Percentiles rank a stretch among this genome's conserved stretches.
These are phyloP conservation scores for Puma concolor DNA, from an alignment of 2,113 vertebrate genomes.

Conservation along the genomic window DNA sequence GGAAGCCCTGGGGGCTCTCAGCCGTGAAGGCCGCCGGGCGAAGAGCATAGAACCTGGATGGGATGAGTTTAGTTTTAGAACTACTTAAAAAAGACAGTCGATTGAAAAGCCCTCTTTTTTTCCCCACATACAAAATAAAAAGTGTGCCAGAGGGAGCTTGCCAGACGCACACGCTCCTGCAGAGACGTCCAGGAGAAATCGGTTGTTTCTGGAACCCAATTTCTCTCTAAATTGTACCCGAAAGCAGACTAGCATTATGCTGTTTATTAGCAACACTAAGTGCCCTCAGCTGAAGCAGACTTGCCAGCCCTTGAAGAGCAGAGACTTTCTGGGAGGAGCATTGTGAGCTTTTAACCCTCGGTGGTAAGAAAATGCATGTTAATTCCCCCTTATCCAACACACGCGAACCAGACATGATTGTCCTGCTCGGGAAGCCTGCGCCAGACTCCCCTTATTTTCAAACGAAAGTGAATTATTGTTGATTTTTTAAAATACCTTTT, in stretches of 20 bases:
- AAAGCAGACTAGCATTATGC: background rate
- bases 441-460: background rate
- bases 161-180: fast-evolving
- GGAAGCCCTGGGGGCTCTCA: background rate
- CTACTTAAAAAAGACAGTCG: background rate
- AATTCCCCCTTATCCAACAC: background rate
- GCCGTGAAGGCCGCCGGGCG: fast-evolving
- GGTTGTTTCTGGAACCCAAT: background rate
- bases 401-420: background rate
- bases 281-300: background rate
- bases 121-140: background rate
- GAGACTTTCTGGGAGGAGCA: background rate
- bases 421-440: background rate
- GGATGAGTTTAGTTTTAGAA: background rate
- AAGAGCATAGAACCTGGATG: no score
- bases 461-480: background rate
- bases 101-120: slow-evolving; percentile 4
- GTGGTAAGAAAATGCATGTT: background rate
- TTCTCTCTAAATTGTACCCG: slow-evolving; percentile 58
- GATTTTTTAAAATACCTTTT: no score
- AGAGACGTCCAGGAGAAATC: background rate
- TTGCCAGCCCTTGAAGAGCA: background rate
- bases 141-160: background rate
- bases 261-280: slow-evolving; percentile 33
- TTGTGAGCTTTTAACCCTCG: background rate